These are phyloP conservation scores for Fundulus diaphanus DNA, from an alignment of 2,797 vertebrate genomes.

Conservation along the genomic window DNA sequence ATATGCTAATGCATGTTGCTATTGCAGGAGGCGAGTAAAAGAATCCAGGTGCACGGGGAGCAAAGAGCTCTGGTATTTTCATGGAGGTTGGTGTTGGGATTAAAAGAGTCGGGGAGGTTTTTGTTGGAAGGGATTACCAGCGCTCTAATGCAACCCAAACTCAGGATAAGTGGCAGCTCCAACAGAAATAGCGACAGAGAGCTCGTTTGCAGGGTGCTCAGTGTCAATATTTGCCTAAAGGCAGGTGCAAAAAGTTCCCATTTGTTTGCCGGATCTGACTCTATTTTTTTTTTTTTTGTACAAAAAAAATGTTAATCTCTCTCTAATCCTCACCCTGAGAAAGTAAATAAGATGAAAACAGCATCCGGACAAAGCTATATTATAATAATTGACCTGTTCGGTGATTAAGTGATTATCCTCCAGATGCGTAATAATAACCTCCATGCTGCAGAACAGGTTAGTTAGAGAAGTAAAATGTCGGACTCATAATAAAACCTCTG, in stretches of 20 bases:
- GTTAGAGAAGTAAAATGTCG: background rate
- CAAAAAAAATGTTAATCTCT: conserved; percentile 26
- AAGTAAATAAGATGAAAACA: conserved; percentile 52
- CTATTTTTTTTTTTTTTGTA: conserved; percentile 51
- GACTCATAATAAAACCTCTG: background rate
- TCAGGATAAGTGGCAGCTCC: conserved; percentile 72
- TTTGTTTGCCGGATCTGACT: conserved; percentile 39
- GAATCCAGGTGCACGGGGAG: conserved; percentile 88
- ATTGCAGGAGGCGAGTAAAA: conserved; percentile 80
- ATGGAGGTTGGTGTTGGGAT: conserved; percentile 68
- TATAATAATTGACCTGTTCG: background rate
- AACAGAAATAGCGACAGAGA: conserved; percentile 49
- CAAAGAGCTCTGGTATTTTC: conserved; percentile 80
- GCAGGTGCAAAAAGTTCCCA: conserved; percentile 78
- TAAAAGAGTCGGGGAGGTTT: conserved; percentile 79
- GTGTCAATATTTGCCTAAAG: conserved; percentile 83
- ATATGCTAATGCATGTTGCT: conserved; percentile 90
- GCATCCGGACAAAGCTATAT: conserved; percentile 11
- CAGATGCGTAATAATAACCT: background rate
- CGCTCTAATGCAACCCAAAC: conserved; percentile 74
- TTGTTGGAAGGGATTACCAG: conserved; percentile 87
- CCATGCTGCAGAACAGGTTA: background rate
- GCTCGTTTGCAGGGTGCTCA: conserved; percentile 64
- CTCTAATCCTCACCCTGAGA: conserved; percentile 46
- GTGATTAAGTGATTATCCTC: background rate